These are phyloP conservation scores for Halictus quadricinctus DNA, from an alignment of 2,888 invertebrate genomes.

Conservation along the genomic window DNA sequence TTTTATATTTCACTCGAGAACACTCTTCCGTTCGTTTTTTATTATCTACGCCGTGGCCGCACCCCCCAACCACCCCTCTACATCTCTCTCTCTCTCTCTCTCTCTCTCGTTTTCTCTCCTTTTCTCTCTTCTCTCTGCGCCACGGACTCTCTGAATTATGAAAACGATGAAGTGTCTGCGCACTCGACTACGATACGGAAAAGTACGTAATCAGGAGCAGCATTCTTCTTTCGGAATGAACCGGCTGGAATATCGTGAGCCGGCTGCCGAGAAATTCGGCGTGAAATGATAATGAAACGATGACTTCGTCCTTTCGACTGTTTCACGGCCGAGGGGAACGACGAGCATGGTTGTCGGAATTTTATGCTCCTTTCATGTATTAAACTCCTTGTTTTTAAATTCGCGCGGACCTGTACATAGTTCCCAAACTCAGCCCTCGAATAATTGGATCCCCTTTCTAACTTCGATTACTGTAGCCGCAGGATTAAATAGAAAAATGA, in stretches of 20 bases:
- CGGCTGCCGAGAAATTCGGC: conserved; percentile 9
- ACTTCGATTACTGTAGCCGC: background rate
- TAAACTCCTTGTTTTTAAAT: background rate
- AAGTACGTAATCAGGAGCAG: conserved; percentile 14
- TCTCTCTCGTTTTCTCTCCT: background rate
- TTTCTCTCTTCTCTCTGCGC: background rate
- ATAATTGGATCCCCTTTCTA: background rate
- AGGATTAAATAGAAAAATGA: background rate
- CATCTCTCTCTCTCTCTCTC: background rate
- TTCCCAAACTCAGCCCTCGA: background rate
- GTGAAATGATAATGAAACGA: conserved; percentile 15
- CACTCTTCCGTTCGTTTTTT: conserved; percentile 30
- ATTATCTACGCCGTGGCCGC: conserved; percentile 11
- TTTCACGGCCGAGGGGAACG: background rate
- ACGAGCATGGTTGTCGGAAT: background rate
- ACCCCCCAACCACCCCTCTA: background rate
- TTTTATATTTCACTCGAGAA: conserved; percentile 40
- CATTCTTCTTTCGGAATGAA: background rate
- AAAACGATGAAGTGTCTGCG: conserved; percentile 29
- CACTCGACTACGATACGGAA: conserved; percentile 18
- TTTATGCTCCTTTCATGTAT: background rate
- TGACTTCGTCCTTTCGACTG: background rate
- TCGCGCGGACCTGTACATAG: background rate
- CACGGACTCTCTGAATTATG: conserved; percentile 27
- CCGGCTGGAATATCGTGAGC: background rate